Conservation (phyloP, 2,797 vertebrate genomes). For the Sitta carolinensis region DNA sequence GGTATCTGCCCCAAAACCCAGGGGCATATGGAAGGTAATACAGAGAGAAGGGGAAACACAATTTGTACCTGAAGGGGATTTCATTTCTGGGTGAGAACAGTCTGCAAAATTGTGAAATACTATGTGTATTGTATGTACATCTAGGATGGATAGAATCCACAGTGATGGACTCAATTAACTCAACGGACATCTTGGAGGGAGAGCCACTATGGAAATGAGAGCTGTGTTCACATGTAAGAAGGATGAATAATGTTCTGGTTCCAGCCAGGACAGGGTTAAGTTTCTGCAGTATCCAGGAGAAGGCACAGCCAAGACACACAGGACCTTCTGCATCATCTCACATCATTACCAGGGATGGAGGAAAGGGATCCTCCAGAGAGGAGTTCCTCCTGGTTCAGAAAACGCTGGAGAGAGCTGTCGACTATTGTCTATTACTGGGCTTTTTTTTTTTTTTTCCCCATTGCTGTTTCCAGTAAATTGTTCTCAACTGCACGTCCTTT, state of each 20-base stretch:
- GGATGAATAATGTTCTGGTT: neutral
- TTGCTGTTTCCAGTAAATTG: neutral
- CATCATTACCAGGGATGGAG: neutral
- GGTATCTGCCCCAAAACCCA: neutral
- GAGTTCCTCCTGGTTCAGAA: neutral
- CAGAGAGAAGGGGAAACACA: neutral
- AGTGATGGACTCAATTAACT: neutral
- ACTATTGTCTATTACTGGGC: fast-evolving
- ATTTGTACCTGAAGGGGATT: neutral
- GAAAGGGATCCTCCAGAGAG: neutral
- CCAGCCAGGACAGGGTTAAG: neutral
- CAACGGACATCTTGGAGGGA: fast-evolving
- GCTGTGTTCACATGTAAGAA: fast-evolving
- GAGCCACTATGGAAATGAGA: neutral
- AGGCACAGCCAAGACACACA: too few relatives aligned
- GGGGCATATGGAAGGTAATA: neutral
- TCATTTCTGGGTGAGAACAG: neutral
- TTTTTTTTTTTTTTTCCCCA: too few relatives aligned
- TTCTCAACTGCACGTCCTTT: fast-evolving
- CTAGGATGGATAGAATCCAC: neutral
- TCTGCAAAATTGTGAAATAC: neutral
- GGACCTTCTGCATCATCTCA: neutral
- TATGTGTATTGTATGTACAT: neutral
- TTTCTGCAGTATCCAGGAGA: neutral
- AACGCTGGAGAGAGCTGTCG: neutral